Evolutionary conservation across 1,140 invertebrate species (phyloP).

Genomic region (Pinna nobilis): DNA sequence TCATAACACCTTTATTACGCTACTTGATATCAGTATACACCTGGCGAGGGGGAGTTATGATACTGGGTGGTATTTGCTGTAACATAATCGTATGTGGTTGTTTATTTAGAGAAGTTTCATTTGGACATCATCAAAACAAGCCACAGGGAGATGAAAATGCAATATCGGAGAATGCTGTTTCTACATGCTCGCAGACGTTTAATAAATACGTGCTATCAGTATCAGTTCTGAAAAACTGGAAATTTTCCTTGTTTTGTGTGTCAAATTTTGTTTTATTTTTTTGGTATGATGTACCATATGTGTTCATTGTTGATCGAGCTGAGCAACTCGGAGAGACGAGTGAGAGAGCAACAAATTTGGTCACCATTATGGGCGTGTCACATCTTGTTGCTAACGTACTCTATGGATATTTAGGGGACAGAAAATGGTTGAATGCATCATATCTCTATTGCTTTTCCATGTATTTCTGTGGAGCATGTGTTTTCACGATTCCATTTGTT

Average conservation of each 20-base stretch:
- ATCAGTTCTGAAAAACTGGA: slow-evolving; percentile 41
- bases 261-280: slow-evolving; percentile 67
- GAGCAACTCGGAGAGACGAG: slow-evolving; percentile 62
- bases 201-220: background rate
- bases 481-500: slow-evolving; percentile 54
- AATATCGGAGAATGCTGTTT: background rate
- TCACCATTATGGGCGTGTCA: slow-evolving; percentile 89
- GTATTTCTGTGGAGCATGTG: slow-evolving; percentile 52
- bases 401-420: slow-evolving; percentile 90
- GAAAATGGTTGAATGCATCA: slow-evolving; percentile 74
- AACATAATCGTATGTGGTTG: slow-evolving; percentile 85
- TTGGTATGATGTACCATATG: slow-evolving; percentile 68
- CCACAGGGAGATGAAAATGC: background rate
- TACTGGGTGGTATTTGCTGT: slow-evolving; percentile 86
- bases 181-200: background rate
- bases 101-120: slow-evolving; percentile 85
- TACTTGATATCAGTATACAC: slow-evolving; percentile 64
- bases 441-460: slow-evolving; percentile 60
- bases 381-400: slow-evolving; percentile 83
- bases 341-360: slow-evolving; percentile 87
- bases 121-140: too few species aligned
- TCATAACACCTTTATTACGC: slow-evolving; percentile 67
- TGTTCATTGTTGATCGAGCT: slow-evolving; percentile 61
- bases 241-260: slow-evolving; percentile 58
- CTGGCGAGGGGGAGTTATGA: slow-evolving; percentile 80